These are phyloP conservation scores for Synergus gifuensis DNA, from an alignment of 2,888 invertebrate species.

Conservation along the genomic window DNA sequence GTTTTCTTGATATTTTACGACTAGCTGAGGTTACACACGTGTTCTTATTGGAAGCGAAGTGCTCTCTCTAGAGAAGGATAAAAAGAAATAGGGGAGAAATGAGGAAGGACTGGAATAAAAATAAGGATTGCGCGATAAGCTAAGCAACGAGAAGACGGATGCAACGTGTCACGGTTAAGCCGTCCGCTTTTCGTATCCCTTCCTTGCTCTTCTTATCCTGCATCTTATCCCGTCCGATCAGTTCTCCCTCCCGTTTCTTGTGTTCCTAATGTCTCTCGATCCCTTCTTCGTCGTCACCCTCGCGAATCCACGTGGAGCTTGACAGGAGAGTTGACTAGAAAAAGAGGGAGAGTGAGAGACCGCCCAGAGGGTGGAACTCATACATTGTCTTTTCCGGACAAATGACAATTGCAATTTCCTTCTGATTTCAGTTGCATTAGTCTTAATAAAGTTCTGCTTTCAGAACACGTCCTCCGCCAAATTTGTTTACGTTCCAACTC, in stretches of 20 bases:
- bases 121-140: slow-evolving; percentile 62
- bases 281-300: slow-evolving; percentile 56
- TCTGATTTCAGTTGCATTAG: slow-evolving; percentile 58
- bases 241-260: slow-evolving; percentile 49
- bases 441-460: slow-evolving; percentile 44
- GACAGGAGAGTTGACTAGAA: slow-evolving; percentile 38
- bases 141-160: slow-evolving; percentile 54
- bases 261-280: slow-evolving; percentile 54
- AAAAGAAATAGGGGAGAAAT: slow-evolving; percentile 45
- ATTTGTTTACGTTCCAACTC: background rate
- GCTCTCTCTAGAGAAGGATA: slow-evolving; percentile 49
- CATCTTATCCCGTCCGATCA: slow-evolving; percentile 51
- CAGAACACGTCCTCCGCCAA: background rate
- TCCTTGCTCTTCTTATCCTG: slow-evolving; percentile 46
- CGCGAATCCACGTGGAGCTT: slow-evolving; percentile 53
- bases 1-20: background rate
- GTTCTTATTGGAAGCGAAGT: slow-evolving; percentile 44
- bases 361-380: slow-evolving; percentile 55
- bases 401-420: slow-evolving; percentile 68
- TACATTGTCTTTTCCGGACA: slow-evolving; percentile 64
- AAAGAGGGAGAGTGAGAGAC: slow-evolving; percentile 45
- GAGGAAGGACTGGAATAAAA: slow-evolving; percentile 57
- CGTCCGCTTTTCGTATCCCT: slow-evolving; percentile 44
- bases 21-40: slow-evolving; percentile 6
- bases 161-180: slow-evolving; percentile 53